Evolutionary conservation across 2,888 invertebrate genomes (phyloP).

Genomic region (Ennomos quercinarius): DNA sequence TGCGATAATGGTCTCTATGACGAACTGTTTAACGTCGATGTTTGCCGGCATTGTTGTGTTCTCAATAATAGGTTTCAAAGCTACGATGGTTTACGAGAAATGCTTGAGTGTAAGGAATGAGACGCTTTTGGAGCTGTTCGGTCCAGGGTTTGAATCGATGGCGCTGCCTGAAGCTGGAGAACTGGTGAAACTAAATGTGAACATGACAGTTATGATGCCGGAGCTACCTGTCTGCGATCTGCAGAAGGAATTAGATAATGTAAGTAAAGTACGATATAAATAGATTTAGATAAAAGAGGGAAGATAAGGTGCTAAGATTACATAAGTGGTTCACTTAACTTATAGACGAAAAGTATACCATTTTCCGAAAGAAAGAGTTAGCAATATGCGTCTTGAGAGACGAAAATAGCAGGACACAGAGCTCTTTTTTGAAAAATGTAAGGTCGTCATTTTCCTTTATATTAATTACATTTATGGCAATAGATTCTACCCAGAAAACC

Average conservation of each 20-base stretch:
- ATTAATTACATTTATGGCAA: too few relatives aligned
- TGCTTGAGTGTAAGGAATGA: slow-evolving; percentile 88
- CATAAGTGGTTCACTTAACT: not conserved
- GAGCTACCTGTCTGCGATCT: slow-evolving; percentile 91
- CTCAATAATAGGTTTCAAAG: slow-evolving; percentile 97
- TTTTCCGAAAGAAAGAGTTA: too few relatives aligned
- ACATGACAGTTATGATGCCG: slow-evolving; percentile 87
- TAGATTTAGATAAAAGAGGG: too few relatives aligned
- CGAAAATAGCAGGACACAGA: too few relatives aligned
- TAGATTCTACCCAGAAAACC: too few relatives aligned
- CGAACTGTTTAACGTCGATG: slow-evolving; percentile 98
- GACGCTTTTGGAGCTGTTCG: slow-evolving; percentile 86
- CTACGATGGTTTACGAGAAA: slow-evolving; percentile 92
- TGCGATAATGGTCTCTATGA: slow-evolving; percentile 95
- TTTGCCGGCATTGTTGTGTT: slow-evolving; percentile 98
- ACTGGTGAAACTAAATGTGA: slow-evolving; percentile 81
- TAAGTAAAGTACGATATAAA: slow-evolving; percentile 75
- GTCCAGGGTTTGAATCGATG: slow-evolving; percentile 73
- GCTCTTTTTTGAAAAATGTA: too few relatives aligned
- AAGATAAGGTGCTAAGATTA: not conserved
- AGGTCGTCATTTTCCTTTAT: too few relatives aligned
- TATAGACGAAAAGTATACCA: not conserved
- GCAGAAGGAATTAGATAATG: slow-evolving; percentile 94
- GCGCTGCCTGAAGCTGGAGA: slow-evolving; percentile 85
- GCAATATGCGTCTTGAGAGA: too few relatives aligned